These are phyloP conservation scores for Leucoma salicis DNA, from an alignment of 2,888 invertebrate genomes.

Conservation along the genomic window DNA sequence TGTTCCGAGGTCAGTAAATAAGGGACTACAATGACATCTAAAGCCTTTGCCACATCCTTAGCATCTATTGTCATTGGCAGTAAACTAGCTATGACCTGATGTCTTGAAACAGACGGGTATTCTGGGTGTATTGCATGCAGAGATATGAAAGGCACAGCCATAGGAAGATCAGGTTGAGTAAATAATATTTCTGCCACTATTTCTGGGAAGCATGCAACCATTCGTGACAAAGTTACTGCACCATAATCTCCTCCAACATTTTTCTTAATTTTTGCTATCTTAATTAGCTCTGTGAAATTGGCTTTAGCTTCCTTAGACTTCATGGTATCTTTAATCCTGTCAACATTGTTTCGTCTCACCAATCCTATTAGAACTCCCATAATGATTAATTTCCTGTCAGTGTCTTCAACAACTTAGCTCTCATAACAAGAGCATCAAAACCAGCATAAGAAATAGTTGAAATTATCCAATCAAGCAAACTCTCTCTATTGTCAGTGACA, in stretches of 20 bases:
- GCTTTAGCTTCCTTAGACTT: background rate
- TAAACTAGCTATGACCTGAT: constrained; percentile 1
- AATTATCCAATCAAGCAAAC: background rate
- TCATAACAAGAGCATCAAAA: background rate
- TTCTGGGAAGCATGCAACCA: constrained; percentile 1
- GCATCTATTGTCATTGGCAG: background rate
- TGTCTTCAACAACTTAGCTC: background rate
- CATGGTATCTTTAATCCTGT: background rate
- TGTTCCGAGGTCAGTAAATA: background rate
- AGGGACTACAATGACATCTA: background rate
- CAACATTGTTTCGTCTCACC: background rate
- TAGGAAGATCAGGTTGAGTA: background rate
- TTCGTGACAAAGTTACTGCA: background rate
- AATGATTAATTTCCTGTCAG: background rate
- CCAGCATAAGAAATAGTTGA: background rate
- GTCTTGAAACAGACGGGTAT: background rate
- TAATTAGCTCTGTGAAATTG: background rate
- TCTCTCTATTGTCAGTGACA: background rate
- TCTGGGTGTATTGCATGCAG: background rate
- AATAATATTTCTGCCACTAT: background rate
- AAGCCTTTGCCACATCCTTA: background rate
- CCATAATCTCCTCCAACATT: background rate
- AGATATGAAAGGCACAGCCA: background rate
- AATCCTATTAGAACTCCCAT: background rate
- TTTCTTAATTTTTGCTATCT: background rate